phyloP scores from a whole-genome alignment of 2,888 invertebrate species.

The Vanessa cardui region DNA sequence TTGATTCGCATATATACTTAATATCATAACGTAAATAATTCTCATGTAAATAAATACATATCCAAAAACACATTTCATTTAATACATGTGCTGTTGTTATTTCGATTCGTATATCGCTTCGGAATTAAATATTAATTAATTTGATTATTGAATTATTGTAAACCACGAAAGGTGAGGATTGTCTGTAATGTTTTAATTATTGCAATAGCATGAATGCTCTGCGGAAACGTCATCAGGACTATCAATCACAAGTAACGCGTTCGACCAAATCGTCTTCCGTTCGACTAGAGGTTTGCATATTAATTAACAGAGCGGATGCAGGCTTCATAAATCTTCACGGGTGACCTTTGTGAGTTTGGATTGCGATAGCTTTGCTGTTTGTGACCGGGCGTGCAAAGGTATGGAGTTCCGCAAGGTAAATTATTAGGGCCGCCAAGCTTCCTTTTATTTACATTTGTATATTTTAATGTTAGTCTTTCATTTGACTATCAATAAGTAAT shows the following conservation, averaged over 20 bases:
- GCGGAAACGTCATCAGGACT: conserved; percentile 40
- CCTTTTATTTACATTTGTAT: neutral
- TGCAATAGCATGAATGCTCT: neutral
- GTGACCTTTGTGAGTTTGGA: conserved; percentile 45
- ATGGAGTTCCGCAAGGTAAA: conserved; percentile 23
- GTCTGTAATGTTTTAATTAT: neutral
- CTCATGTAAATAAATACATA: too few species aligned
- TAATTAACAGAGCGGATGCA: conserved; percentile 64
- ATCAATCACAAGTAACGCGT: conserved; percentile 50
- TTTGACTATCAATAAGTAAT: too few species aligned
- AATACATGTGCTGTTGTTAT: too few species aligned
- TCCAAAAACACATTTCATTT: too few species aligned
- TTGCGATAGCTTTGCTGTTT: conserved; percentile 18
- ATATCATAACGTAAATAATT: too few species aligned
- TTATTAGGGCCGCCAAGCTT: conserved; percentile 16
- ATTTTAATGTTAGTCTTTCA: too few species aligned
- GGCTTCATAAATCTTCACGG: conserved; percentile 54
- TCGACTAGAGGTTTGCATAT: conserved; percentile 55
- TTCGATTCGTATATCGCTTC: too few species aligned
- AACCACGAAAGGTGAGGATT: too few species aligned
- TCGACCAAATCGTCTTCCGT: conserved; percentile 55
- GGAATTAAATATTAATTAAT: neutral
- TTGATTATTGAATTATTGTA: neutral
- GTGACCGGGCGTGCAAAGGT: conserved; percentile 22
- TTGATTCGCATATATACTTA: too few species aligned